Evolutionary conservation across 2,113 vertebrate species (phyloP), one percentile per base, ranked within the genome.

Genomic region (Tragulus kanchil): DNA sequence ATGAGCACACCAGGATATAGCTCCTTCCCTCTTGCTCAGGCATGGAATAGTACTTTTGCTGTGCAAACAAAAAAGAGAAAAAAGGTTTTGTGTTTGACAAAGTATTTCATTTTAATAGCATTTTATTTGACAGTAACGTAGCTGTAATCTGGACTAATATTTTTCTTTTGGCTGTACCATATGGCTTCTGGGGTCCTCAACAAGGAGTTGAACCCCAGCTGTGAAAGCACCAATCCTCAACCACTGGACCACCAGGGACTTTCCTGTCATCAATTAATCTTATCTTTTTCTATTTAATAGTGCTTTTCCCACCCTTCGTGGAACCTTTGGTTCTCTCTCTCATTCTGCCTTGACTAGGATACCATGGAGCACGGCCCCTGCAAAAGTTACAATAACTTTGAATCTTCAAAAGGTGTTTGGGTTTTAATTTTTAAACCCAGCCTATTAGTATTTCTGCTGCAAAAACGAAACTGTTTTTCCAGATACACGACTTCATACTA

Each of bases 391-490:
- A 78, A 54, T 64, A 83, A 83, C 52, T 88, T 88, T 54, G 14
- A 71, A 58, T 64, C 50, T 81, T 52, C 17, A 85, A 86, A 82
- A 89, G 2, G 78, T 61, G 0, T n/a, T 81, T 93, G 23, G 8
- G 2, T 82, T 14, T 90, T 84, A 95, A 54, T 71, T 94, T 90
- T 83, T 93, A 79, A 79, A 12, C 26, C 82, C 11, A 96, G 14
- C 26, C n/a, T 75, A 89, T 94, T 75, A 90, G 56, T 26, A 75
- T 56, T 83, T 90, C 31, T 85, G 17, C 21, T 81, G 48, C 42
- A 45, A 87, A 94, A n/a, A 26, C 23, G 31, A 73, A 25, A 1
- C 58, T 86, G 58, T 52, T 92, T 67, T 65, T 87, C 13, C 13
- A 88, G 26, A 50, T 77, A n/a, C 26, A 11, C 8, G 90, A 6